Conservation (phyloP, 2,113 vertebrate genomes). For the Oreochromis tanganicae region DNA sequence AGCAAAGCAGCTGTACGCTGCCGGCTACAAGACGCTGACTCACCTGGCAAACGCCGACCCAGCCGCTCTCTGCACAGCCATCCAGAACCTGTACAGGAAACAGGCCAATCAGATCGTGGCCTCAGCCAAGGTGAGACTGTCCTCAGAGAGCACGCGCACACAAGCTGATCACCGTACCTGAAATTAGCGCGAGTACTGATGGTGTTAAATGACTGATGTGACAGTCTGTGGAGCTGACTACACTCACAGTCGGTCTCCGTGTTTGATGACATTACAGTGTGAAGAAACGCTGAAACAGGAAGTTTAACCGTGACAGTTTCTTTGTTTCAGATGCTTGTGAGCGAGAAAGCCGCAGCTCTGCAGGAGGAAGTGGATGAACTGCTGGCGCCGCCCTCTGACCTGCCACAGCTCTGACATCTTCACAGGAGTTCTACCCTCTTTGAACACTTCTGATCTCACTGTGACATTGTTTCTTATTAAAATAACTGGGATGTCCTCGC, state of each 20-base stretch:
- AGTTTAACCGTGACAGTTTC: background rate
- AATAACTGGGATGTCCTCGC: background rate
- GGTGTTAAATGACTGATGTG: background rate
- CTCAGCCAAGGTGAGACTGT: conserved; percentile 82
- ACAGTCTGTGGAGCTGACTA: background rate
- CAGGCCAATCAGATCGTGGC: conserved; percentile 87
- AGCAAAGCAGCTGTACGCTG: conserved; percentile 86
- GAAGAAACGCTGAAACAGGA: background rate
- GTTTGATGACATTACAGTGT: background rate
- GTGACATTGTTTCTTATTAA: background rate
- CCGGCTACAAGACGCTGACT: conserved; percentile 83
- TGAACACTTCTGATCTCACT: background rate
- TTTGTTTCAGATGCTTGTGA: conserved; percentile 86
- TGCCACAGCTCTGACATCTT: conserved; percentile 28
- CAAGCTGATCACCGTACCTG: background rate
- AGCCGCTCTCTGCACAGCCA: conserved; percentile 67
- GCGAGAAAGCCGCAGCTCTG: conserved; percentile 89
- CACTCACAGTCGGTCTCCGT: background rate
- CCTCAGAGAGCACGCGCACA: background rate
- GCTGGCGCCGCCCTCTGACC: conserved; percentile 75
- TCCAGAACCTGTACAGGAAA: conserved; percentile 79
- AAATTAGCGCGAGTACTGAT: background rate
- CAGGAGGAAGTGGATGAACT: conserved; percentile 89
- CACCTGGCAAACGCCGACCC: conserved; percentile 88
- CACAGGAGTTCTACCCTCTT: background rate